Conservation (phyloP, 1,140 invertebrate species). For the Trichonephila clavata region DNA sequence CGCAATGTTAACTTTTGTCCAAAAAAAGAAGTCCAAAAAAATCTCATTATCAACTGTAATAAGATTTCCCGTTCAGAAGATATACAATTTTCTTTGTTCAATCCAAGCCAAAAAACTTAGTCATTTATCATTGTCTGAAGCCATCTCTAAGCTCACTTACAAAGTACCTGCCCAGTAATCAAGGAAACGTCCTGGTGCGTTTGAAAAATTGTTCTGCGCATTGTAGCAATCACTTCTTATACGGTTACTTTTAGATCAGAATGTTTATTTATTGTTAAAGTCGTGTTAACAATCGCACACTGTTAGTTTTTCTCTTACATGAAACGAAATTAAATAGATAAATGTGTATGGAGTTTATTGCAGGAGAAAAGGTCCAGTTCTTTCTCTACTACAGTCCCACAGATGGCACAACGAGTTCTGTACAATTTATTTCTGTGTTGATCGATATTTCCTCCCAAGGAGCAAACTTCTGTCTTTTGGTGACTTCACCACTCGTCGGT, state of each 20-base stretch:
- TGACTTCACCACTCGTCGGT: neutral
- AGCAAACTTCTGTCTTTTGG: neutral
- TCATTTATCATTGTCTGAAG: conserved; percentile 37
- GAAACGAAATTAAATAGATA: neutral
- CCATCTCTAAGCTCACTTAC: conserved; percentile 59
- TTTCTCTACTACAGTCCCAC: neutral
- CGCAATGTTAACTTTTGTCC: neutral
- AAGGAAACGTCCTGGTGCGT: neutral
- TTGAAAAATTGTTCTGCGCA: conserved; percentile 15
- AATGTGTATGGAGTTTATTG: conserved; percentile 29
- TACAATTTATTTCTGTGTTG: neutral
- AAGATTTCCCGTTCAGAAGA: neutral
- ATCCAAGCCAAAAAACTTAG: neutral
- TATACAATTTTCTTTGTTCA: conserved; percentile 28
- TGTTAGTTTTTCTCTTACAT: neutral
- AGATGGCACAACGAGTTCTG: conserved; percentile 36
- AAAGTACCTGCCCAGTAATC: conserved; percentile 34
- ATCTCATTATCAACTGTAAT: conserved; percentile 26
- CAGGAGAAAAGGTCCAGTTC: conserved; percentile 10
- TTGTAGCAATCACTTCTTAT: neutral
- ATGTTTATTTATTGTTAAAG: neutral
- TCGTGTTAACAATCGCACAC: neutral
- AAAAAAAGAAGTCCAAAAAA: conserved; percentile 14
- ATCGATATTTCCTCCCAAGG: conserved; percentile 29
- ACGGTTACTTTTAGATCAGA: neutral